phyloP scores from a whole-genome alignment of 2,113 vertebrate genomes.

The Protobothrops flavoviridis region DNA sequence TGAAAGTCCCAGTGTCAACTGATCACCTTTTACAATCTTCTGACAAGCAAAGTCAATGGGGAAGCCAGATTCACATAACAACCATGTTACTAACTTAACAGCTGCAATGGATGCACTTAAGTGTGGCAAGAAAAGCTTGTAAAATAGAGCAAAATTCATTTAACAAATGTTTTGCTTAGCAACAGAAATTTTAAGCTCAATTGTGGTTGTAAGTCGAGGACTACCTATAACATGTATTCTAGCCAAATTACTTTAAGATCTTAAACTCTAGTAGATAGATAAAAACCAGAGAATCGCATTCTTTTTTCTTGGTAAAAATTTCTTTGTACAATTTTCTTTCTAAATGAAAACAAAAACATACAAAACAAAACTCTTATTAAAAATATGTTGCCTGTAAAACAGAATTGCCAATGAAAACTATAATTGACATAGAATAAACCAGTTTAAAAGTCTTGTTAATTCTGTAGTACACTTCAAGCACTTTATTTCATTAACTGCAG shows the following conservation, averaged over 20 bases:
- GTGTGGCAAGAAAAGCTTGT: not conserved
- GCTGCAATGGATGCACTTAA: not conserved
- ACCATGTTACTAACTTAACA: not conserved
- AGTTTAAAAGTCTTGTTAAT: accelerated
- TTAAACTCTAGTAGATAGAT: not conserved
- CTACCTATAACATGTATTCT: not conserved
- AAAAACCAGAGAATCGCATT: not conserved
- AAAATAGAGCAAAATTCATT: not conserved
- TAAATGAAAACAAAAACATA: not conserved
- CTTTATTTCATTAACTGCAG: conserved; percentile 64
- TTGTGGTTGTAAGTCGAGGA: not conserved
- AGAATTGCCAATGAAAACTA: not conserved
- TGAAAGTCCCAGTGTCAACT: too few species aligned
- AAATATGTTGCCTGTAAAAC: not conserved
- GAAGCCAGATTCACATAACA: not conserved
- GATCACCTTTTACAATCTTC: not conserved
- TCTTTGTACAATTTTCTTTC: not conserved
- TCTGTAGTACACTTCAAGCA: not conserved
- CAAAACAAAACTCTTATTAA: not conserved
- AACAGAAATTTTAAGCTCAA: not conserved
- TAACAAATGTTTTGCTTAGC: not conserved
- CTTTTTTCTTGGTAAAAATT: not conserved
- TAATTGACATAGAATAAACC: not conserved
- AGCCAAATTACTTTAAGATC: not conserved
- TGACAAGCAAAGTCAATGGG: not conserved